Conservation (phyloP, 2,797 vertebrate genomes). For the Malacoraja senta region DNA sequence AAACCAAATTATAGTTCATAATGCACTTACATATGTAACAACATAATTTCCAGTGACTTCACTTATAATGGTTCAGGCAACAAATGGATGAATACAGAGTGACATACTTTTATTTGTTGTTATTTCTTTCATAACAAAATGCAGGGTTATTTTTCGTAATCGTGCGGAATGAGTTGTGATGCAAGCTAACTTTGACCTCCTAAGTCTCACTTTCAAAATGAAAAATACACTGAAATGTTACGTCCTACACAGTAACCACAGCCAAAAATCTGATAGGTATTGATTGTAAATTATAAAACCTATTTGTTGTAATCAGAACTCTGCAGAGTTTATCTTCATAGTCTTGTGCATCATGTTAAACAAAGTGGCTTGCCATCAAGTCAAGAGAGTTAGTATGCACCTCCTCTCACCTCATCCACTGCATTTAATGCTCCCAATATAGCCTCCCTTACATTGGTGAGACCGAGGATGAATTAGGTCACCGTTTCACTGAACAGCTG, state of each 20-base stretch:
- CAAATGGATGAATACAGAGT: neutral
- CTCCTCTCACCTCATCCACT: no score
- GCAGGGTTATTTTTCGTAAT: neutral
- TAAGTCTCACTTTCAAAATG: neutral
- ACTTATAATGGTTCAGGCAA: neutral
- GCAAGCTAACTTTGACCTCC: neutral
- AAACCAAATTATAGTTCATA: constrained; percentile 5
- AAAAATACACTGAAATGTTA: neutral
- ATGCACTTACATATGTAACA: neutral
- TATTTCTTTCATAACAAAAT: neutral
- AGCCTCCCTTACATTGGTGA: no score
- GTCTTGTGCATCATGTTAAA: neutral
- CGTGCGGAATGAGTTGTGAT: neutral
- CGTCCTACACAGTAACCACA: neutral
- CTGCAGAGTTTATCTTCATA: neutral
- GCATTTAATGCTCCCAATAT: no score
- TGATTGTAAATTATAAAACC: neutral
- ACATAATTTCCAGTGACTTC: neutral
- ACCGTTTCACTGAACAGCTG: no score
- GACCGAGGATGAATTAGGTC: no score
- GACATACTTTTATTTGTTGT: neutral
- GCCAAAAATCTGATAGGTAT: neutral
- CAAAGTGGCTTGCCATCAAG: neutral
- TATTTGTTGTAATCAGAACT: neutral
- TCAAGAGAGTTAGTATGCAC: neutral